Percentiles rank a stretch among this genome's conserved stretches.
These are phyloP conservation scores for Zaprionus davidi DNA, from an alignment of 1,140 invertebrate genomes.

Conservation along the genomic window DNA sequence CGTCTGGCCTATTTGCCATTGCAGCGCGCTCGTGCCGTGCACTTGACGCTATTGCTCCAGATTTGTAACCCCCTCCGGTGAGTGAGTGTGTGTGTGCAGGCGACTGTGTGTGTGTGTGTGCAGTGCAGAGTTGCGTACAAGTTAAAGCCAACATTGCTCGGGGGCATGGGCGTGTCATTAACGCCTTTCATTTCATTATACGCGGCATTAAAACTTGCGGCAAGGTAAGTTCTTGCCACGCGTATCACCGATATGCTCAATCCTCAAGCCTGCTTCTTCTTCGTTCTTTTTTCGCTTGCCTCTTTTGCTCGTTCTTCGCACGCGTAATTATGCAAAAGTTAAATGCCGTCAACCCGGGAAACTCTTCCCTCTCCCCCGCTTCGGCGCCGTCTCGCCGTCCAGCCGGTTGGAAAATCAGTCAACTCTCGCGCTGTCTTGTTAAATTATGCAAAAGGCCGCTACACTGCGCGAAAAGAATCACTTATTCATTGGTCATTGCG, in stretches of 20 bases:
- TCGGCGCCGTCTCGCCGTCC: conserved; percentile 42
- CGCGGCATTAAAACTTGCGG: conserved; percentile 18
- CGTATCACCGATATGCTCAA: not conserved
- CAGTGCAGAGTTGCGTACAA: conserved; percentile 26
- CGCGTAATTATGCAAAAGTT: conserved; percentile 80
- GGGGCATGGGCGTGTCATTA: conserved; percentile 58
- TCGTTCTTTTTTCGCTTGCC: not conserved
- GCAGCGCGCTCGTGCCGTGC: conserved; percentile 57
- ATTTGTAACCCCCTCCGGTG: conserved; percentile 44
- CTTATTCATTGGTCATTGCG: conserved; percentile 39
- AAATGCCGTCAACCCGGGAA: conserved; percentile 47
- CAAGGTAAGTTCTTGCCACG: conserved; percentile 57
- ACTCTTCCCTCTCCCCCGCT: not conserved
- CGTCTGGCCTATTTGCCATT: conserved; percentile 66
- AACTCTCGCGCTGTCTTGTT: conserved; percentile 57
- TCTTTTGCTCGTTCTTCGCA: conserved; percentile 51
- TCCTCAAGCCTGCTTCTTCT: conserved; percentile 19
- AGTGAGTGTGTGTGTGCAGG: not conserved
- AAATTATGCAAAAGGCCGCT: conserved; percentile 62
- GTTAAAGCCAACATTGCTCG: conserved; percentile 60
- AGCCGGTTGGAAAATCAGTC: conserved; percentile 70
- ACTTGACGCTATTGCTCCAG: conserved; percentile 79
- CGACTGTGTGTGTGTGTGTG: not conserved
- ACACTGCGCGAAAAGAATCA: conserved; percentile 9
- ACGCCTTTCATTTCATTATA: conserved; percentile 18